Conservation (phyloP, 2,888 invertebrate genomes). For the Calliphora vomitoria region DNA sequence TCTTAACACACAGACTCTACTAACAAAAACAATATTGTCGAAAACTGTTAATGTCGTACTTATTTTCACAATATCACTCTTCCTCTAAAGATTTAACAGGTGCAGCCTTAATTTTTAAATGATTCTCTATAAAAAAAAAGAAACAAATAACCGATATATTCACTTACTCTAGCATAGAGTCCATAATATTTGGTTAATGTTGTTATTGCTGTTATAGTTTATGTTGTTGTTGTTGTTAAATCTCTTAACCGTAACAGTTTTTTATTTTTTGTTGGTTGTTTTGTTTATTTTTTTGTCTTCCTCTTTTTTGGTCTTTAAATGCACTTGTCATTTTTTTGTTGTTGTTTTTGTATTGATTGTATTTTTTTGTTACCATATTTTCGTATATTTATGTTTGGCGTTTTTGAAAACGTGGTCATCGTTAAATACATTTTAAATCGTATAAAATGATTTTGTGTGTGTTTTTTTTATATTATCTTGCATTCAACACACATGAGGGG, state of each 20-base stretch:
- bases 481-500: neutral
- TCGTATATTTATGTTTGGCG: constrained; percentile 38
- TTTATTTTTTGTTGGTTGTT: neutral
- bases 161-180: neutral
- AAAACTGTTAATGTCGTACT: constrained; percentile 53
- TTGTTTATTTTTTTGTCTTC: neutral
- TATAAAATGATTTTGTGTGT: constrained; percentile 23
- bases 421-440: constrained; percentile 18
- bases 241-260: constrained; percentile 66
- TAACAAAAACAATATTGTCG: constrained; percentile 29
- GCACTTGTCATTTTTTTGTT: constrained; percentile 57
- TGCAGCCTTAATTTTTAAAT: constrained; percentile 61
- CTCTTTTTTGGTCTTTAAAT: constrained; percentile 28
- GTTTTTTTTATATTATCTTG: neutral
- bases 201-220: constrained; percentile 13
- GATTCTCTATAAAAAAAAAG: constrained; percentile 20
- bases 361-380: constrained; percentile 39
- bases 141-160: constrained; percentile 40
- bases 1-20: neutral
- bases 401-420: constrained; percentile 38
- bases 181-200: constrained; percentile 29
- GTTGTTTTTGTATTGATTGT: constrained; percentile 14
- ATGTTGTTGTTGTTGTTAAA: constrained; percentile 37
- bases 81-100: constrained; percentile 63
- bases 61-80: constrained; percentile 39